Base-by-base conservation (phyloP, 2,113 vertebrate species). In the Callocephalon fimbriatum region DNA sequence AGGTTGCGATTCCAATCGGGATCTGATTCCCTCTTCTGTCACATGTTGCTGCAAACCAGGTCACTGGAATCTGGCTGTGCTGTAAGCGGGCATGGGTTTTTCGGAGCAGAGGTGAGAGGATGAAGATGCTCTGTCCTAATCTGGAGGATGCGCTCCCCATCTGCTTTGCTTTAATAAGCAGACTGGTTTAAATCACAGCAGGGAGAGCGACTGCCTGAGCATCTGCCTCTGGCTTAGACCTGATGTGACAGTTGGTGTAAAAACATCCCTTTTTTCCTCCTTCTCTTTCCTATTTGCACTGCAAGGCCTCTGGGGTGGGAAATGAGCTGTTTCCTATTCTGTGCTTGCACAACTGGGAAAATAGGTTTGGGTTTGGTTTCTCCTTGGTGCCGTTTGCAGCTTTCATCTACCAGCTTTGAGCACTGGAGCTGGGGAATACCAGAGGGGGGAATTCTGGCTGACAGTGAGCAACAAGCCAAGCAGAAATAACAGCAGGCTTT, bases 321-420 rank as follows among this genome's bases (percentile, higher is more conserved):
- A 48, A 53, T 32, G 47, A 38, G 32, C 9, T 4, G 1, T 68
- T 73, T 29, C 53, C 71, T 42, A 4, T 16, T 35, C 74, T 35
- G n/a, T 8, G 31, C 45, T 86, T 70, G 31, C 25, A 66, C 44
- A 50, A 26, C 29, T 9, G 3, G 23, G 45, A 29, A 67, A 51
- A 78, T 7, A 8, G 5, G 59, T 67, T 76, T 13, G 21, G 3
- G 12, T 56, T 56, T 88, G 42, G 31, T 45, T 81, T 83, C 32
- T 45, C 22, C 6, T 0, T 11, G 17, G 29, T n/a, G 38, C n/a
- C 2, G 0, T 51, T 65, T 31, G 38, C 50, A 61, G 70, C 65
- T 68, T 23, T n/a, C 31, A 35, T 15, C 37, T 51, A 27, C 40
- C 31, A 23, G 6, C 32, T 92, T 38, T 48, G 48, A 62, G 50